Evolutionary conservation across 2,797 vertebrate species (phyloP).

Genomic region (Poecilia picta): DNA sequence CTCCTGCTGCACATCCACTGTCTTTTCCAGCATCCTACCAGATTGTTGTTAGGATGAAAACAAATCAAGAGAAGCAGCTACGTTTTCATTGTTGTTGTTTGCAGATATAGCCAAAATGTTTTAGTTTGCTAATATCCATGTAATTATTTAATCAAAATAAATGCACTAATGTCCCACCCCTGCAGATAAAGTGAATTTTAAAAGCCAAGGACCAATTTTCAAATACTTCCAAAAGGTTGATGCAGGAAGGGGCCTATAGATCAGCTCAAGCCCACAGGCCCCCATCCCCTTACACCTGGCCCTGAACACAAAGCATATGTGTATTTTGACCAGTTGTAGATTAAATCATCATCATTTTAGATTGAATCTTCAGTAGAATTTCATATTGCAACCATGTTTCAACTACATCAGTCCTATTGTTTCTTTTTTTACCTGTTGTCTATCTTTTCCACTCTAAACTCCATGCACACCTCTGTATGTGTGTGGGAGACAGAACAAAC

Average conservation of each 20-base stretch:
- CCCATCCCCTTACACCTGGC: neutral
- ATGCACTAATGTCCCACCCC: neutral
- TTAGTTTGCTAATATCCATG: too few relatives aligned
- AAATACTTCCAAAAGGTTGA: neutral
- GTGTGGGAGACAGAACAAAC: neutral
- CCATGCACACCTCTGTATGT: neutral
- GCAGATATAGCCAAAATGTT: too few relatives aligned
- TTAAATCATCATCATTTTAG: neutral
- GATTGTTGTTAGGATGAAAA: too few relatives aligned
- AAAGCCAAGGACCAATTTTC: too few relatives aligned
- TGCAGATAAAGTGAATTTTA: too few relatives aligned
- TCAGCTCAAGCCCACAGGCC: neutral
- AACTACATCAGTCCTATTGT: neutral
- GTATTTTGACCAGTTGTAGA: neutral
- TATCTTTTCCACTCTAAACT: neutral
- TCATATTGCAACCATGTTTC: neutral
- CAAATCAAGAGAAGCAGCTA: too few relatives aligned
- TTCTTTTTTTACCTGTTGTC: neutral
- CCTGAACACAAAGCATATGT: neutral
- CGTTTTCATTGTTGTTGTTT: too few relatives aligned
- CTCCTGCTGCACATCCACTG: too few relatives aligned
- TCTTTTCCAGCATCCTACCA: too few relatives aligned
- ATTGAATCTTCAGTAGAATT: neutral
- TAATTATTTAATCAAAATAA: neutral
- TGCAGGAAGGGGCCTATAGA: neutral